These are phyloP conservation scores for Cremastinae sp. DNA, from an alignment of 2,888 invertebrate genomes.

Conservation along the genomic window DNA sequence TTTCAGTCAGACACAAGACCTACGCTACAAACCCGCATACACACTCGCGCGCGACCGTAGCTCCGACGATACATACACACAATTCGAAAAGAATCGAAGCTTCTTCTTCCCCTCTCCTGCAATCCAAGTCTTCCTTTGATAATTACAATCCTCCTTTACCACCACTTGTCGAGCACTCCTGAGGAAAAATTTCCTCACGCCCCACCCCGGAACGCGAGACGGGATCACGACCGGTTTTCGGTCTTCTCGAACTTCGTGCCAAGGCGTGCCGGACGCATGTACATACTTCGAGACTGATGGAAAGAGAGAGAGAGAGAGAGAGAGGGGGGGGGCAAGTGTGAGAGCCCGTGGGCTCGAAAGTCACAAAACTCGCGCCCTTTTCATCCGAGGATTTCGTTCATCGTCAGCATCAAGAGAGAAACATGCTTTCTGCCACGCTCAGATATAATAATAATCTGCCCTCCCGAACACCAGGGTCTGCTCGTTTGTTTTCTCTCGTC, in stretches of 20 bases:
- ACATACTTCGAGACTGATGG: slow-evolving; percentile 24
- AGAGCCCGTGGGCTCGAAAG: slow-evolving; percentile 40
- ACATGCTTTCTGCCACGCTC: background rate
- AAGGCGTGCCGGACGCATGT: slow-evolving; percentile 44
- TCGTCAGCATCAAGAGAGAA: slow-evolving; percentile 8
- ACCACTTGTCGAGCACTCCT: background rate
- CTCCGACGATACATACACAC: too few species aligned
- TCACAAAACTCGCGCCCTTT: slow-evolving; percentile 22
- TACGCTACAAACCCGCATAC: too few species aligned
- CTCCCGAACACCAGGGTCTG: slow-evolving; percentile 4
- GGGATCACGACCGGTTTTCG: slow-evolving; percentile 58
- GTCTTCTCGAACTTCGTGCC: slow-evolving; percentile 27
- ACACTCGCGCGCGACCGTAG: too few species aligned
- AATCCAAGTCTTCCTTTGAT: too few species aligned
- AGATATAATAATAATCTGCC: background rate
- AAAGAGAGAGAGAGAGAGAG: background rate
- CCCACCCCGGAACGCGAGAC: slow-evolving; percentile 1
- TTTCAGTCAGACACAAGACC: too few species aligned
- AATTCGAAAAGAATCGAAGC: too few species aligned
- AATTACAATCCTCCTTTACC: too few species aligned
- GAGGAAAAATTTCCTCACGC: background rate
- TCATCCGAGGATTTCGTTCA: slow-evolving; percentile 20
- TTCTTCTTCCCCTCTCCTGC: too few species aligned
- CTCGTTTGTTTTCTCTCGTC: background rate
- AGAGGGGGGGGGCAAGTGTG: background rate